Percentiles rank a stretch among this genome's conserved stretches.
Evolutionary conservation across 2,888 invertebrate species (phyloP).

Genomic region (Tholera decimalis): DNA sequence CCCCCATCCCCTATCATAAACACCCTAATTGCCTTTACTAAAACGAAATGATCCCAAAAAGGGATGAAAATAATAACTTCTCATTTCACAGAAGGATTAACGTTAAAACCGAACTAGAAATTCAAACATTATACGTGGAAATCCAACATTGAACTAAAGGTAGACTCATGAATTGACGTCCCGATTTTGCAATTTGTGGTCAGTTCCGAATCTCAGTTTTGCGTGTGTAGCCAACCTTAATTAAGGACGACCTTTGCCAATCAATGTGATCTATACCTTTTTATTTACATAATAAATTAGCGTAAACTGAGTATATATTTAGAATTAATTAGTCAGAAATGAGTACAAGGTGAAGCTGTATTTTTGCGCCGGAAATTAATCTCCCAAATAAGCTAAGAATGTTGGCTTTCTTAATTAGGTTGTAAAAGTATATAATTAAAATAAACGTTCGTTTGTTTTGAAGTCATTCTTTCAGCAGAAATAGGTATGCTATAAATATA

Average conservation of each 20-base stretch:
- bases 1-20: not conserved
- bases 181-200: slow-evolving; percentile 58
- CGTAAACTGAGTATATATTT: slow-evolving; percentile 46
- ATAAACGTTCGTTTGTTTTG: slow-evolving; percentile 9
- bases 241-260: slow-evolving; percentile 59
- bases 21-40: slow-evolving; percentile 13
- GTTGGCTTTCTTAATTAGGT: slow-evolving; percentile 22
- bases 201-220: slow-evolving; percentile 34
- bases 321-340: slow-evolving; percentile 33
- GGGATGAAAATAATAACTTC: slow-evolving; percentile 34
- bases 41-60: slow-evolving; percentile 30
- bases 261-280: slow-evolving; percentile 50
- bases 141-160: slow-evolving; percentile 57
- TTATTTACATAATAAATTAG: slow-evolving; percentile 60
- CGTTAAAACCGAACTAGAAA: slow-evolving; percentile 29
- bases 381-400: slow-evolving; percentile 2
- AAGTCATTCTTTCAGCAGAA: slow-evolving; percentile 10
- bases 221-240: slow-evolving; percentile 63
- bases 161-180: slow-evolving; percentile 46
- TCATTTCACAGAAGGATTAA: slow-evolving; percentile 40
- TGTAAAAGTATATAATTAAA: slow-evolving; percentile 9
- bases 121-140: slow-evolving; percentile 47
- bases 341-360: slow-evolving; percentile 16
- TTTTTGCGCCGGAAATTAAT: slow-evolving; percentile 26
- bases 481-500: too few relatives aligned